Evolutionary conservation across 2,797 vertebrate genomes (phyloP), one percentile per base, ranked within the genome.

Genomic region (Lateolabrax maculatus): DNA sequence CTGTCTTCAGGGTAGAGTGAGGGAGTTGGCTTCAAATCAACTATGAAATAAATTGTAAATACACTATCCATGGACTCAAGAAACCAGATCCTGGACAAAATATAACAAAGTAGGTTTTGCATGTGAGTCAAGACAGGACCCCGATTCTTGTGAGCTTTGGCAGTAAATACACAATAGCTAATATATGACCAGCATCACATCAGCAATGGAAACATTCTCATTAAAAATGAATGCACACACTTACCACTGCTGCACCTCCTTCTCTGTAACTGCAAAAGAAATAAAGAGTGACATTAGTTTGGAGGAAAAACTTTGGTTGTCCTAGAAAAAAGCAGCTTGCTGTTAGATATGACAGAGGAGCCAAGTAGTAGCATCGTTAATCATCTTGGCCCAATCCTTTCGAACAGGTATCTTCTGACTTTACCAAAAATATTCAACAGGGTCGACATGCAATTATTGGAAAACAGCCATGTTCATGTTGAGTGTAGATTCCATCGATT

Each of bases 201-300:
- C 9, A 82, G 52, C 5, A 58, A 66, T 44, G 56, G 23, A 85
- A 73, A 67, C 48, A 68, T 23, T 52, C 4, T 75, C 36, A 80
- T 71, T 60, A 87, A 84, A 78, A 82, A 84, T 75, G 16, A 58
- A 86, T 73, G 61, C n/a, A 62, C 21, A 86, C 55, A 94, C 94
- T 95, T 90, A 95, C 94, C 94, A 95, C 72, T 95, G 94, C 79
- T 95, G 93, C 64, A 95, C 94, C 76, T 95, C 94, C 80, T 95
- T 95, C 83, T 95, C 94, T 34, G 94, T 94, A 83, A 95, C 94
- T 95, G 92, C n/a, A 90, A 93, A 64, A 90, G 65, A 94, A 90
- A 90, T 5, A 89, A 79, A 89, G 18, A 91, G 65, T 58, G 67
- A 71, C 34, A 56, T 91, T 84, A 93, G 80, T 49, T 67, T 13